These are phyloP conservation scores for Hanleya hanleyi DNA, from an alignment of 2,888 invertebrate genomes.

Conservation along the genomic window DNA sequence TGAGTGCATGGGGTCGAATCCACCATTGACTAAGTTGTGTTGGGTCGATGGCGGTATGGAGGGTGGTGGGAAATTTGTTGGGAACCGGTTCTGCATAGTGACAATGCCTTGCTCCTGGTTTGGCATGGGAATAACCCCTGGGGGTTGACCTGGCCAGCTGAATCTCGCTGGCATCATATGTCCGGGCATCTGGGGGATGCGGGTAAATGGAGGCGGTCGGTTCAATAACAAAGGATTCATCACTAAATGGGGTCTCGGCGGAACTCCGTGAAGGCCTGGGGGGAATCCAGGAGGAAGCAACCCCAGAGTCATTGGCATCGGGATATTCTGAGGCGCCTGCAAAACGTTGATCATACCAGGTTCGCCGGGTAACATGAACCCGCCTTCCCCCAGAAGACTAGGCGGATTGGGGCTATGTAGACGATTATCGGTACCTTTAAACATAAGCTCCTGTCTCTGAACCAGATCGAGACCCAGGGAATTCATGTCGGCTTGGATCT, in stretches of 20 bases:
- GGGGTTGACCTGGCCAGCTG: not conserved
- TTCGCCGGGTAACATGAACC: not conserved
- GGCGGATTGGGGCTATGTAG: no score
- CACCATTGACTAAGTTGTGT: constrained; percentile 33
- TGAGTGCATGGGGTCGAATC: constrained; percentile 38
- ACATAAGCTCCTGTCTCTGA: no score
- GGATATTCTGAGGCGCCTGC: not conserved
- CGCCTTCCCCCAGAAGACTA: not conserved
- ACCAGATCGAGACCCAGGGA: no score
- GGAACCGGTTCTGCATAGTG: not conserved
- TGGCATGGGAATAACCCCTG: not conserved
- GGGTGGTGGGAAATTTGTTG: constrained; percentile 15
- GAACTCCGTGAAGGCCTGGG: not conserved
- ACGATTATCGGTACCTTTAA: no score
- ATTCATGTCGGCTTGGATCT: no score
- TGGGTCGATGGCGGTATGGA: constrained; percentile 27
- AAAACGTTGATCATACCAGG: constrained; percentile 4
- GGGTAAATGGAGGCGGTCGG: constrained; percentile 40
- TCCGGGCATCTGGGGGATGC: constrained; percentile 28
- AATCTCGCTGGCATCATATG: constrained; percentile 21
- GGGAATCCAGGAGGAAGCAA: constrained; percentile 3
- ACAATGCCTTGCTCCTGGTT: constrained; percentile 3
- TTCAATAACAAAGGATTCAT: constrained; percentile 50
- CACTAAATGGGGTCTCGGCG: constrained; percentile 35
- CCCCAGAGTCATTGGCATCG: constrained; percentile 5